Evolutionary conservation across 2,797 vertebrate species (phyloP).

Genomic region (Cynopterus sphinx): DNA sequence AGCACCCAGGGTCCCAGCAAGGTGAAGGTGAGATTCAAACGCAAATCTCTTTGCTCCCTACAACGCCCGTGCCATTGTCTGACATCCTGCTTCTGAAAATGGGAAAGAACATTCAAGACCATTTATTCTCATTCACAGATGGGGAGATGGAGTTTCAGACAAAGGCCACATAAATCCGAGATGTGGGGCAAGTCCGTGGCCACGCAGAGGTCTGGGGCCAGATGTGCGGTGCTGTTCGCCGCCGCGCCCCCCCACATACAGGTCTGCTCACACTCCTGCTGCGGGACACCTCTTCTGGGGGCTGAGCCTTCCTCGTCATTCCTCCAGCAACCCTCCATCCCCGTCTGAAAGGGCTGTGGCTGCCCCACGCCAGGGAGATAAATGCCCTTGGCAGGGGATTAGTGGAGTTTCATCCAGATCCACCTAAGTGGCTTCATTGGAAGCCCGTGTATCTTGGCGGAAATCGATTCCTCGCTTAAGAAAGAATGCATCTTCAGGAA

Average conservation of each 20-base stretch:
- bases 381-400: conserved; percentile 47
- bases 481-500: conserved; percentile 65
- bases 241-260: background rate
- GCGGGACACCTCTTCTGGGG: no score
- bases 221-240: rapidly evolving
- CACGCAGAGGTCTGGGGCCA: background rate
- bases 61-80: background rate
- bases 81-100: background rate
- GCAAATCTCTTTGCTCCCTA: background rate
- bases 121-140: background rate
- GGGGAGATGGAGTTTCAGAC: background rate
- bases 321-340: background rate
- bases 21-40: background rate
- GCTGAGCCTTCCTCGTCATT: background rate
- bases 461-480: conserved; percentile 67
- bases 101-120: background rate
- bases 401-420: conserved; percentile 17
- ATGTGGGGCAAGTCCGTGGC: background rate
- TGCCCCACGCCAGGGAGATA: conserved; percentile 46
- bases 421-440: conserved; percentile 64
- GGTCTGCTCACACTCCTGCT: background rate
- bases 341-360: background rate
- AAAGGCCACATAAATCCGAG: background rate
- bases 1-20: background rate
- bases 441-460: conserved; percentile 61